These are phyloP conservation scores for Nomada fucata DNA, from an alignment of 2,888 invertebrate species.

Conservation along the genomic window DNA sequence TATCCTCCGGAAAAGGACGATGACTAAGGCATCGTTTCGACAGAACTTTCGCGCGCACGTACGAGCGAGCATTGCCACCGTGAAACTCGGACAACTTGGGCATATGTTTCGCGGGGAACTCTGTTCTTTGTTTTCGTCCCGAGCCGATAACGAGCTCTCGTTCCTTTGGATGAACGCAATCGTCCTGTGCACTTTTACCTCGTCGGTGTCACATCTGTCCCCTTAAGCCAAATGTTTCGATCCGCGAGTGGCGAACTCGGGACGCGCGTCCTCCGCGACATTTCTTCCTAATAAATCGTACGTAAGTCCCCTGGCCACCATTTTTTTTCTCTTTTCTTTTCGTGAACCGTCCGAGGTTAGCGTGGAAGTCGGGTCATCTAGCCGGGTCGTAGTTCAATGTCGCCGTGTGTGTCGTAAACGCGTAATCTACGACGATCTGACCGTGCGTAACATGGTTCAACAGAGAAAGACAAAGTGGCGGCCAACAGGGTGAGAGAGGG, in stretches of 20 bases:
- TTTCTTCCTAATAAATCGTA: not conserved
- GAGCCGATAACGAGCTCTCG: not conserved
- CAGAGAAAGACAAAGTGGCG: not conserved
- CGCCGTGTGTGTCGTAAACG: slow-evolving; percentile 62
- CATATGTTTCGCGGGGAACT: slow-evolving; percentile 50
- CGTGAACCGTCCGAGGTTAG: not conserved
- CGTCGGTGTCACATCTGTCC: not conserved
- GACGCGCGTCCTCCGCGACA: not conserved
- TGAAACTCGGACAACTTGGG: not conserved
- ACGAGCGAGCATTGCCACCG: slow-evolving; percentile 44
- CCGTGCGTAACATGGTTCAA: slow-evolving; percentile 50
- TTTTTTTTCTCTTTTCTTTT: too few species aligned
- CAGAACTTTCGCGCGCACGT: slow-evolving; percentile 73
- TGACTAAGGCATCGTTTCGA: slow-evolving; percentile 75
- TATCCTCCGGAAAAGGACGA: slow-evolving; percentile 76
- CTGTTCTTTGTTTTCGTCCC: slow-evolving; percentile 12
- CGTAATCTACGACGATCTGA: slow-evolving; percentile 56
- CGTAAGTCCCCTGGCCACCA: too few species aligned
- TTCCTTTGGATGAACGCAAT: not conserved
- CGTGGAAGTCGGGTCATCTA: slow-evolving; percentile 59
- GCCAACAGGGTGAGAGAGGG: not conserved
- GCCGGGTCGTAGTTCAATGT: slow-evolving; percentile 70
- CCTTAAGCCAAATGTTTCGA: too few species aligned
- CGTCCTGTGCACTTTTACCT: not conserved
- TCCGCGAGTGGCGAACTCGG: too few species aligned